phyloP scores from a whole-genome alignment of 64 coral and sea anemone species.

The Actinia tenebrosa region DNA sequence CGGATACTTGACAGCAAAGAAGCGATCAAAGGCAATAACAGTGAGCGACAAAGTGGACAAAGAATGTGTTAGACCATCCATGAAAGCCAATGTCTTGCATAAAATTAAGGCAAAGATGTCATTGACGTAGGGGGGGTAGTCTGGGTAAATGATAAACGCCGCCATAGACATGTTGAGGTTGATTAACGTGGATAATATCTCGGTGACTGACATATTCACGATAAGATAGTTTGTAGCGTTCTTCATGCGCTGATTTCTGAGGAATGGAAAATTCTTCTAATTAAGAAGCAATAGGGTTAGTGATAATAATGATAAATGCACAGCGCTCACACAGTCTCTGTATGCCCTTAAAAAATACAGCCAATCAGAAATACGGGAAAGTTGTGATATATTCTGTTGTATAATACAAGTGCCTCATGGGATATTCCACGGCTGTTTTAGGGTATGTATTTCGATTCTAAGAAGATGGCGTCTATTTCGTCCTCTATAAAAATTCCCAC shows the following conservation, averaged over 20 bases:
- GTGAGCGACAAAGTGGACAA: conserved; percentile 38
- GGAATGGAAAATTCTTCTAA: neutral
- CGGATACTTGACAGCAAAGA: conserved; percentile 45
- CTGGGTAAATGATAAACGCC: neutral
- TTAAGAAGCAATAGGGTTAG: neutral
- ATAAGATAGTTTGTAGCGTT: conserved; percentile 54
- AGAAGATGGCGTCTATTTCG: too few relatives aligned
- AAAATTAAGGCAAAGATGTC: conserved; percentile 19
- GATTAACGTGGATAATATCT: conserved; percentile 1
- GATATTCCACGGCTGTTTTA: too few relatives aligned
- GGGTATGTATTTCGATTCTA: too few relatives aligned
- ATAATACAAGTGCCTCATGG: too few relatives aligned
- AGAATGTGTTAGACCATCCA: conserved; percentile 31
- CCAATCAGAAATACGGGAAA: too few relatives aligned
- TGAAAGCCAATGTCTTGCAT: neutral
- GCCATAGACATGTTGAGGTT: conserved; percentile 23
- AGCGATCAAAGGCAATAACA: conserved; percentile 53
- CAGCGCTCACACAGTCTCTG: too few relatives aligned
- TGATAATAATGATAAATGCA: too few relatives aligned
- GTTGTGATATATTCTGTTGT: too few relatives aligned
- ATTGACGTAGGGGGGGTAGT: neutral
- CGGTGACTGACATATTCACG: conserved; percentile 38
- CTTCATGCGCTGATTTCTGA: conserved; percentile 22
- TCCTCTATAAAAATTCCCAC: too few relatives aligned
- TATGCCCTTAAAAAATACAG: too few relatives aligned